A percentile compares a stretch with the other conserved stretches of the same genome.
Evolutionary conservation across 2,113 vertebrate genomes (phyloP).

Genomic region (Rousettus leschenaultii): DNA sequence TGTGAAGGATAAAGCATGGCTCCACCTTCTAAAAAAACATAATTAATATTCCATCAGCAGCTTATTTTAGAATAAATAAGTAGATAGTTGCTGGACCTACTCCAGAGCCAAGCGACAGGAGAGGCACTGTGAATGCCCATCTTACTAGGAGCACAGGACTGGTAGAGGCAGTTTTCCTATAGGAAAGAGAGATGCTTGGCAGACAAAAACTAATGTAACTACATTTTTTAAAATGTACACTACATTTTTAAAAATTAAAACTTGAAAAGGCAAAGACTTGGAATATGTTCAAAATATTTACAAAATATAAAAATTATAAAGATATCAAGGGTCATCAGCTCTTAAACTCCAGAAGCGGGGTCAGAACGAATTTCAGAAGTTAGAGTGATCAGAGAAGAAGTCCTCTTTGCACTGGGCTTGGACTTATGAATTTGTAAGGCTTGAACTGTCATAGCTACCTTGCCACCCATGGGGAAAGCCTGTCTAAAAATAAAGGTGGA

Average conservation of each 20-base stretch:
- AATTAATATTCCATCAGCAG: background rate
- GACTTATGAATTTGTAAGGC: background rate
- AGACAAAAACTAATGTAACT: background rate
- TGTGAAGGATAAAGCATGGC: background rate
- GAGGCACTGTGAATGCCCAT: background rate
- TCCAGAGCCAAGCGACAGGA: background rate
- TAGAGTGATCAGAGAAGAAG: background rate
- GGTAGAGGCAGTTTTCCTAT: background rate
- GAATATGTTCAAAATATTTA: background rate
- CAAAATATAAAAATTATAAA: background rate
- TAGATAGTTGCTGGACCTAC: background rate
- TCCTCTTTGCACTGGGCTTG: background rate
- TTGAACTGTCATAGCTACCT: background rate
- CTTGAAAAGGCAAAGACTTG: background rate
- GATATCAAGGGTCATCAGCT: background rate
- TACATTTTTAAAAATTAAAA: background rate
- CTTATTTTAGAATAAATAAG: slow-evolving; percentile 13
- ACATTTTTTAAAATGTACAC: background rate
- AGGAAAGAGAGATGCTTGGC: background rate
- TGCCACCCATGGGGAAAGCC: background rate
- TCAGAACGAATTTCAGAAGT: slow-evolving; percentile 3
- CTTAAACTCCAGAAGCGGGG: background rate
- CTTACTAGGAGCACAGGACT: background rate
- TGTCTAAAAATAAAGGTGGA: background rate
- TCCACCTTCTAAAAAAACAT: background rate